Conservation (phyloP, 2,797 vertebrate species). For the Tragelaphus oryx region DNA sequence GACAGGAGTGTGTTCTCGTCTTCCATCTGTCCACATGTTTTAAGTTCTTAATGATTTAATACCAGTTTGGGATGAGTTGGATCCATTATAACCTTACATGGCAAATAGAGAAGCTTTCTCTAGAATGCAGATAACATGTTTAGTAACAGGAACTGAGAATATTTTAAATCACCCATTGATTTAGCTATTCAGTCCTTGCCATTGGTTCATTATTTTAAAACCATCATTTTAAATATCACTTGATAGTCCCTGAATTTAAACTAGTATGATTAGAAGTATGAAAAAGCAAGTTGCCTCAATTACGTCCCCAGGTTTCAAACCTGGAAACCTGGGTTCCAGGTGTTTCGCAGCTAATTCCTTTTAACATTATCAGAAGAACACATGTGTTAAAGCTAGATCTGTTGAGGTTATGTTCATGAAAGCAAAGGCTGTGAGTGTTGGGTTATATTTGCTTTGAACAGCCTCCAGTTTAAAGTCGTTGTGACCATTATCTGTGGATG, state of each 20-base stretch:
- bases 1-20: not conserved
- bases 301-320: not conserved
- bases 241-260: not conserved
- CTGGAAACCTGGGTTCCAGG: not conserved
- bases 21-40: not conserved
- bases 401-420: not conserved
- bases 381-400: not conserved
- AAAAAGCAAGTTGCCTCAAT: not conserved
- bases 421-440: not conserved
- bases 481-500: not conserved
- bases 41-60: slow-evolving; percentile 10
- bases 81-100: not conserved
- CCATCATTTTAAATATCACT: not conserved
- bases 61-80: not conserved
- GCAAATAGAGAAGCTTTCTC: not conserved
- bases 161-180: not conserved
- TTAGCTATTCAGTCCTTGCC: not conserved
- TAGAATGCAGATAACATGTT: not conserved
- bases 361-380: not conserved
- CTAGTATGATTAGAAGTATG: not conserved
- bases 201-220: not conserved
- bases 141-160: not conserved
- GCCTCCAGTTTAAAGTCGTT: not conserved
- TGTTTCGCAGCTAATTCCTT: not conserved
- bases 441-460: not conserved